Conservation (phyloP, 2,113 vertebrate species). For the Cettia cetti region DNA sequence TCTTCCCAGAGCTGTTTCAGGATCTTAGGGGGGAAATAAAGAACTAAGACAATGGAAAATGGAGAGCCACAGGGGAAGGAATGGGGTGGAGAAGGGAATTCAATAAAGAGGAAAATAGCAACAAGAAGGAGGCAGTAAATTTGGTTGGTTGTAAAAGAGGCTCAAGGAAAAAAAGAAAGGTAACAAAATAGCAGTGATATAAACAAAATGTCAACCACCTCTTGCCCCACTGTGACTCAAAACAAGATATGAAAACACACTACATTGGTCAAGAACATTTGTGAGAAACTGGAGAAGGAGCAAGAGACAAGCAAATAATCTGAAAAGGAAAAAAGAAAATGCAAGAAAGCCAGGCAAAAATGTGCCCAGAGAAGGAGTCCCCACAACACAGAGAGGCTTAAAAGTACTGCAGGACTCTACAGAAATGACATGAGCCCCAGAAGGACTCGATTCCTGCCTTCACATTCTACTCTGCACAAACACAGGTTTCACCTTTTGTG, state of each 20-base stretch:
- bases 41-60: slow-evolving; percentile 47
- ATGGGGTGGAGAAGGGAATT: not conserved
- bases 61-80: not conserved
- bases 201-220: slow-evolving; percentile 3
- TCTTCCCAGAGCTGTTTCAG: slow-evolving; percentile 35
- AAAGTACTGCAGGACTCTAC: not conserved
- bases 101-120: slow-evolving; percentile 48
- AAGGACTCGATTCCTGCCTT: not conserved
- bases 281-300: not conserved
- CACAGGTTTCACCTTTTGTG: not conserved
- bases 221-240: not conserved
- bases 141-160: not conserved
- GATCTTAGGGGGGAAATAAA: slow-evolving; percentile 41
- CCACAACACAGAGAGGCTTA: not conserved
- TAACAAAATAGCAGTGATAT: not conserved
- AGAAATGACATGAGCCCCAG: not conserved
- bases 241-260: not conserved
- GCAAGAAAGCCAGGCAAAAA: not conserved
- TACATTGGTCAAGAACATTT: not conserved
- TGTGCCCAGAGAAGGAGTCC: not conserved
- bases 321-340: not conserved
- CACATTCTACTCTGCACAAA: not conserved
- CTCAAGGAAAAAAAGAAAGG: not conserved
- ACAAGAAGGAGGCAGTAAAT: slow-evolving; percentile 19
- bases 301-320: not conserved